Evolutionary conservation across 2,888 invertebrate species (phyloP).

Genomic region (Frankliniella fusca): DNA sequence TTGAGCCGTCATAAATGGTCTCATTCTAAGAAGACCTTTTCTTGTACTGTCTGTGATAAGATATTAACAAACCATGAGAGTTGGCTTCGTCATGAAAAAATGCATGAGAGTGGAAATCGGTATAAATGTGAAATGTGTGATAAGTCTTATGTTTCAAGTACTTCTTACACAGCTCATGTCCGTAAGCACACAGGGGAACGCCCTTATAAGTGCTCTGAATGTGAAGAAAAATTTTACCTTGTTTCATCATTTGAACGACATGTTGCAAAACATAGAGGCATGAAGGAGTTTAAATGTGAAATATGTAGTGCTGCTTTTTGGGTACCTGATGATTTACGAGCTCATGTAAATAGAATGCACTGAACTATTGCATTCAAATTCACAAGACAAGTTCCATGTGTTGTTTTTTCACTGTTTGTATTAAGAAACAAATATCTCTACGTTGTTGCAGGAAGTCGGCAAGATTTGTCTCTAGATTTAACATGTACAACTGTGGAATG

Average conservation of each 20-base stretch:
- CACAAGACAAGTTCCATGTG: neutral
- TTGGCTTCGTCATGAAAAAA: neutral
- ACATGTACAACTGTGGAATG: neutral
- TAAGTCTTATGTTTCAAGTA: neutral
- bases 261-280: neutral
- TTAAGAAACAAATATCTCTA: neutral
- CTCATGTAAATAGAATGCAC: constrained; percentile 4
- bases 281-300: neutral
- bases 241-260: neutral
- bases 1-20: neutral
- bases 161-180: neutral
- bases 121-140: constrained; percentile 7
- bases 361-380: neutral
- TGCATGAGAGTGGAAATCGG: neutral
- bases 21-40: neutral
- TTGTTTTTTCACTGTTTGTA: neutral
- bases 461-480: neutral
- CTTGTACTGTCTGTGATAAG: neutral
- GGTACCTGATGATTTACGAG: neutral
- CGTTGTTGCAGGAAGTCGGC: neutral
- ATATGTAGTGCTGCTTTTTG: constrained; percentile 3
- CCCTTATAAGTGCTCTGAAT: neutral
- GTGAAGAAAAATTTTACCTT: constrained; percentile 1
- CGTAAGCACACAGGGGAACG: neutral
- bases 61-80: neutral